Evolutionary conservation across 1,140 invertebrate species (phyloP).

Genomic region (Orussus abietinus): DNA sequence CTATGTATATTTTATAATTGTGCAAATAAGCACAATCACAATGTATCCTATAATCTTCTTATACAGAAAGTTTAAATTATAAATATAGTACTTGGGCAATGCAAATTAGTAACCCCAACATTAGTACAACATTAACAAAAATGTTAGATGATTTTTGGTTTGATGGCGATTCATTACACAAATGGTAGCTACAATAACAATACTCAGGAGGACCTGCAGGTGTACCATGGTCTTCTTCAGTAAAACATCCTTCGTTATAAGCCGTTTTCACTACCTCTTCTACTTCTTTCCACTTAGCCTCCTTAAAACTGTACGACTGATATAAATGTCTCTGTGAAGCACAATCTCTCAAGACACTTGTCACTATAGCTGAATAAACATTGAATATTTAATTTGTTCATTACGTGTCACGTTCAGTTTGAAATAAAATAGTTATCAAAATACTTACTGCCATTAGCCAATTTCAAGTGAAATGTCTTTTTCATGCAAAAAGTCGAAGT

Average conservation of each 20-base stretch:
- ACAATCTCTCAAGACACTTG: slow-evolving; percentile 65
- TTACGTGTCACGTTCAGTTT: not conserved
- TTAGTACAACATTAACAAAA: not conserved
- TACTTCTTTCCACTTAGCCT: slow-evolving; percentile 60
- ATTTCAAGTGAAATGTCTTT: slow-evolving; percentile 59
- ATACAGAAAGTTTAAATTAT: too few relatives aligned
- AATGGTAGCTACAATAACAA: slow-evolving; percentile 64
- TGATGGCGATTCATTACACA: slow-evolving; percentile 58
- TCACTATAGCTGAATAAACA: slow-evolving; percentile 57
- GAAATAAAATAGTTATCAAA: slow-evolving; percentile 6
- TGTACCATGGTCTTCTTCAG: slow-evolving; percentile 59
- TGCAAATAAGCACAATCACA: too few relatives aligned
- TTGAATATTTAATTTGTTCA: slow-evolving; percentile 10
- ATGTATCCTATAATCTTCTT: too few relatives aligned
- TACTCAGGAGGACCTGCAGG: slow-evolving; percentile 55
- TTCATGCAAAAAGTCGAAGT: slow-evolving; percentile 79
- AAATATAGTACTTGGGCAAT: too few relatives aligned
- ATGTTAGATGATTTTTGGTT: too few relatives aligned
- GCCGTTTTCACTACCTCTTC: slow-evolving; percentile 59
- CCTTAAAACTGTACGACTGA: slow-evolving; percentile 52
- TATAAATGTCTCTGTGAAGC: slow-evolving; percentile 65
- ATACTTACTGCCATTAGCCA: slow-evolving; percentile 60
- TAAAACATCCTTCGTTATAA: slow-evolving; percentile 65
- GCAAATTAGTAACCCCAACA: too few relatives aligned
- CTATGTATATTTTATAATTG: too few relatives aligned